Evolutionary conservation across 2,113 vertebrate species (phyloP).

Genomic region (Lipotes vexillifer): DNA sequence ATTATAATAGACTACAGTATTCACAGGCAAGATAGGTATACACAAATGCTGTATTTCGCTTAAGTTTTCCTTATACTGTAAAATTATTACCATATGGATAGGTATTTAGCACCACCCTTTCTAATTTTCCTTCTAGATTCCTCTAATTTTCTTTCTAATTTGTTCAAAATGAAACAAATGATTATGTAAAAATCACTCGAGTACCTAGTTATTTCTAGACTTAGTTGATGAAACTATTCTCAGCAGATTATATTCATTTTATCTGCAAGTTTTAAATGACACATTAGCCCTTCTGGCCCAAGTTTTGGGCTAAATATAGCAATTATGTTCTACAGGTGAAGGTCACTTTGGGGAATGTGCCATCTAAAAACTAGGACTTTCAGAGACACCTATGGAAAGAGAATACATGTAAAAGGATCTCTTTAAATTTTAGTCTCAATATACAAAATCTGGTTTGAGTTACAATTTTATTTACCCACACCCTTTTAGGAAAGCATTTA

Average conservation of each 20-base stretch:
- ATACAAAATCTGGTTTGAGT: background rate
- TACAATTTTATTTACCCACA: background rate
- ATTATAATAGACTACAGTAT: background rate
- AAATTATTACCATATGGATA: background rate
- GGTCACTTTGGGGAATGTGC: background rate
- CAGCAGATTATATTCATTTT: slow-evolving; percentile 47
- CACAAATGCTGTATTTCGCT: background rate
- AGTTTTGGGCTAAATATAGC: slow-evolving; percentile 42
- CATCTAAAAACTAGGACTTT: slow-evolving; percentile 28
- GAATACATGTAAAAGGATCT: background rate
- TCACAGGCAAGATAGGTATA: background rate
- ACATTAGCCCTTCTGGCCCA: slow-evolving; percentile 35
- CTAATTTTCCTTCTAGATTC: background rate
- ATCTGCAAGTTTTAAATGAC: slow-evolving; percentile 50
- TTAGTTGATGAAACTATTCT: slow-evolving; percentile 52
- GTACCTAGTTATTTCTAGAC: slow-evolving; percentile 49
- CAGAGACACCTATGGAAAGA: background rate
- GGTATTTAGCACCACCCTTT: background rate
- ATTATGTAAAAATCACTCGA: slow-evolving; percentile 21
- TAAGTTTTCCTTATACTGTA: background rate
- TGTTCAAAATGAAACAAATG: slow-evolving; percentile 40
- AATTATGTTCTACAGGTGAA: slow-evolving; percentile 37
- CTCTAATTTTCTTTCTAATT: slow-evolving; percentile 20
- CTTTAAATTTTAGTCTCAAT: background rate
- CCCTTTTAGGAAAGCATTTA: background rate